phyloP scores from a whole-genome alignment of 2,113 vertebrate species.

The Falcunculus frontatus region DNA sequence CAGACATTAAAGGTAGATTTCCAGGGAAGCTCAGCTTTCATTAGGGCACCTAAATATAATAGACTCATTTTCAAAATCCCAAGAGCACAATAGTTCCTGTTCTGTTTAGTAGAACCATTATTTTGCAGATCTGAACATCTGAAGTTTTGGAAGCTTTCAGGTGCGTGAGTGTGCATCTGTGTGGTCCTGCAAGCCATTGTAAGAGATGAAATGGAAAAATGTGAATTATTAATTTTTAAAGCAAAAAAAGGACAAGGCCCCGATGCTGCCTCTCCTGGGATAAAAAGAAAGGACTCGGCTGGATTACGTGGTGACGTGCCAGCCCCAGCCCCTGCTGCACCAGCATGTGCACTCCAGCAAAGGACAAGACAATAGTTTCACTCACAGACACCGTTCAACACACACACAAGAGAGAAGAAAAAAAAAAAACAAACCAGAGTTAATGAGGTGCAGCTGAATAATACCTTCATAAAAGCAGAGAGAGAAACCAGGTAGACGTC shows the following conservation, averaged over 20 bases:
- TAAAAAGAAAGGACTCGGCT: background rate
- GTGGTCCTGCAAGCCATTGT: background rate
- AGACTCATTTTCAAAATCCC: background rate
- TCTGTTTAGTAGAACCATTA: background rate
- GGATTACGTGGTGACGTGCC: background rate
- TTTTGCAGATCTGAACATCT: background rate
- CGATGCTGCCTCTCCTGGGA: background rate
- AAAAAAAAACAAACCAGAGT: background rate
- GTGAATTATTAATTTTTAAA: constrained; percentile 22
- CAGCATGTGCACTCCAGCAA: background rate
- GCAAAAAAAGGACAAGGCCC: background rate
- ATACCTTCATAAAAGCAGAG: background rate
- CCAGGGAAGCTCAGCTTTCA: background rate
- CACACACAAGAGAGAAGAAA: background rate
- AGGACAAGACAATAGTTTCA: background rate
- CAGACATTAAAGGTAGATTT: constrained; percentile 6
- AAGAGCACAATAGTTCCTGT: background rate
- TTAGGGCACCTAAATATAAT: constrained; percentile 1
- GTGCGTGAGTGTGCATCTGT: background rate
- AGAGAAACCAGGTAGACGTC: constrained; percentile 39
- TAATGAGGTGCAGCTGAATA: constrained; percentile 13
- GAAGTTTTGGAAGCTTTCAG: background rate
- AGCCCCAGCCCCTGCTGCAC: background rate
- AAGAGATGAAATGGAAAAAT: constrained; percentile 1
- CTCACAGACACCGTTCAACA: background rate